Evolutionary conservation across 2,888 invertebrate genomes (phyloP), one percentile per base, ranked within the genome.

Genomic region (Drosophila mayaguana): DNA sequence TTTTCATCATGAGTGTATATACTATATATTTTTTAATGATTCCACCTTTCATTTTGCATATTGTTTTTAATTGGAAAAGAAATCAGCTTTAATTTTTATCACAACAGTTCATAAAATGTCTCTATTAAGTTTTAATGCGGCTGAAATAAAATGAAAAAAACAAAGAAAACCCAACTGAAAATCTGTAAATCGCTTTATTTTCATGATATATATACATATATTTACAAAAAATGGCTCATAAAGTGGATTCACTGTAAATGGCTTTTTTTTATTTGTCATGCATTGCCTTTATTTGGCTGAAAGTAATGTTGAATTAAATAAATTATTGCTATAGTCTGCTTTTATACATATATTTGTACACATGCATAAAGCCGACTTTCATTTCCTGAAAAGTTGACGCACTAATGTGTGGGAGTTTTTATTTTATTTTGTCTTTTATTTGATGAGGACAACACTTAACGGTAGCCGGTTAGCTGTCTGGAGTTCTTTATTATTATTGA

Each of bases 201-300:
- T 63, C 57, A 67, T 56, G 53, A 34, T 28, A 38, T 28, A 34
- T 22, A 48, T 48, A 40, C 16, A 22, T 38, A 11, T 51, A 43
- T 48, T n/a, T 53, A 42, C 20, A 22, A 25, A 57, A 25, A 74
- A 75, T 78, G 50, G 54, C 63, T 48, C 51, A 65, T 71, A 75
- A 69, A 68, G 46, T 60, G 67, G 67, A 34, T 42, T 22, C 34
- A 14, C 81, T 83, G 83, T 86, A 81, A 88, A 86, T 86, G 83
- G 81, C 72, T 45, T 53, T 53, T 73, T 72, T 80, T 72, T 74
- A 74, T 83, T 83, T 71, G 83, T 65, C 81, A 72, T 62, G 73
- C 73, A 75, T 85, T 88, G 75, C 73, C 88, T 83, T 83, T 83
- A 88, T 84, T 78, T 83, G 89, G 83, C 61, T 65, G 63, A 53